Evolutionary conservation across 2,888 invertebrate species (phyloP).

Genomic region (Troides aeacus): DNA sequence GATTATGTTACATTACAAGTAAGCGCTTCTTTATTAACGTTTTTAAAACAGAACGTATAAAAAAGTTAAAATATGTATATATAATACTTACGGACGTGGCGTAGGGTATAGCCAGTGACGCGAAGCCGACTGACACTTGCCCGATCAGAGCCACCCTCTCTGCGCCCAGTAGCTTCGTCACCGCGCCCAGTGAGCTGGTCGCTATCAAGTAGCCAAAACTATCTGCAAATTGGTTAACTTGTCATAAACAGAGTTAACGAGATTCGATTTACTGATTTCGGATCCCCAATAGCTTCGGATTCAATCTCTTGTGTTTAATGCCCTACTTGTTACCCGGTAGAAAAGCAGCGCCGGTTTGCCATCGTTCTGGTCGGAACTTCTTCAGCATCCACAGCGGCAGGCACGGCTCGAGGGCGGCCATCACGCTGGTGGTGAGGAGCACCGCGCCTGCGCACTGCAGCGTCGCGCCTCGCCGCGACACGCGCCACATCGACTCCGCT

Average conservation of each 20-base stretch:
- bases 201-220: constrained; percentile 64
- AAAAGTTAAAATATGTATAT: not conserved
- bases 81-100: constrained; percentile 50
- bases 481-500: constrained; percentile 31
- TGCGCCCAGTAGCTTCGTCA: constrained; percentile 43
- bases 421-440: constrained; percentile 63
- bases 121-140: constrained; percentile 50
- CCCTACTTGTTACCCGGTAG: constrained; percentile 38
- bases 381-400: constrained; percentile 64
- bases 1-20: not conserved
- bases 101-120: constrained; percentile 56
- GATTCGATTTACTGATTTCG: no score
- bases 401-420: constrained; percentile 71
- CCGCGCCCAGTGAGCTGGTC: constrained; percentile 52
- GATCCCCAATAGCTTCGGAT: no score
- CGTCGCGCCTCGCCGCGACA: constrained; percentile 44
- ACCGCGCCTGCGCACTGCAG: constrained; percentile 63
- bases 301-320: no score
- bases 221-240: constrained; percentile 45
- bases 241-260: no score
- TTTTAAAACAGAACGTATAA: no score
- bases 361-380: constrained; percentile 58
- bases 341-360: constrained; percentile 66
- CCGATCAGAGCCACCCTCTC: constrained; percentile 57
- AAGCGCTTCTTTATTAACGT: no score